phyloP scores from a whole-genome alignment of 2,113 vertebrate genomes.

The Alces alces region DNA sequence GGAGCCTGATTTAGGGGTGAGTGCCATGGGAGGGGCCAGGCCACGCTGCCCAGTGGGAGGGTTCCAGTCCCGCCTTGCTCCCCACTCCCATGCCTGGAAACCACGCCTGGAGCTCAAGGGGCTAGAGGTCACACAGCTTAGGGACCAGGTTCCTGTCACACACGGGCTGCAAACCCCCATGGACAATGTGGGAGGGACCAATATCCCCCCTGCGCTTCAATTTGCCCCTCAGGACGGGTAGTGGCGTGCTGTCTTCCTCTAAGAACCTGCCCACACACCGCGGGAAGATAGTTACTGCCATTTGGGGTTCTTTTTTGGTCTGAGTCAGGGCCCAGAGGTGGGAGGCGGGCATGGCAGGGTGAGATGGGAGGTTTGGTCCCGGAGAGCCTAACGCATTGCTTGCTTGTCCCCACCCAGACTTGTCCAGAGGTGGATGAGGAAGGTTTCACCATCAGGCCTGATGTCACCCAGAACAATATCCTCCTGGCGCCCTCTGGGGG shows the following conservation, averaged over 20 bases:
- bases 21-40: not conserved
- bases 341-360: rapidly evolving
- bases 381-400: not conserved
- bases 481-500: slow-evolving; percentile 67
- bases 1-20: slow-evolving; percentile 76
- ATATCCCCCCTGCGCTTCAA: rapidly evolving
- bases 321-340: not conserved
- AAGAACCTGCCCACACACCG: not conserved
- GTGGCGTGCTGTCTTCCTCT: not conserved
- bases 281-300: not conserved
- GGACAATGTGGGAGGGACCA: not conserved
- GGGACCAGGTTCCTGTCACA: not conserved
- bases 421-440: slow-evolving; percentile 95
- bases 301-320: not conserved
- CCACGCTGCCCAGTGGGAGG: rapidly evolving
- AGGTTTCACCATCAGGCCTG: slow-evolving; percentile 92
- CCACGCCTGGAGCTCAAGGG: not conserved
- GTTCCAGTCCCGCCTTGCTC: not conserved
- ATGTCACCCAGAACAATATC: slow-evolving; percentile 89
- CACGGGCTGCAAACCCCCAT: too few species aligned
- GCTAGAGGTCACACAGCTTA: not conserved
- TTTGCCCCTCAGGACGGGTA: not conserved
- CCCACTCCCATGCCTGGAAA: not conserved
- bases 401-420: slow-evolving; percentile 70
- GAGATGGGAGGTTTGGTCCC: rapidly evolving